Evolutionary conservation across 2,888 invertebrate genomes (phyloP).

Genomic region (Macaria liturata): DNA sequence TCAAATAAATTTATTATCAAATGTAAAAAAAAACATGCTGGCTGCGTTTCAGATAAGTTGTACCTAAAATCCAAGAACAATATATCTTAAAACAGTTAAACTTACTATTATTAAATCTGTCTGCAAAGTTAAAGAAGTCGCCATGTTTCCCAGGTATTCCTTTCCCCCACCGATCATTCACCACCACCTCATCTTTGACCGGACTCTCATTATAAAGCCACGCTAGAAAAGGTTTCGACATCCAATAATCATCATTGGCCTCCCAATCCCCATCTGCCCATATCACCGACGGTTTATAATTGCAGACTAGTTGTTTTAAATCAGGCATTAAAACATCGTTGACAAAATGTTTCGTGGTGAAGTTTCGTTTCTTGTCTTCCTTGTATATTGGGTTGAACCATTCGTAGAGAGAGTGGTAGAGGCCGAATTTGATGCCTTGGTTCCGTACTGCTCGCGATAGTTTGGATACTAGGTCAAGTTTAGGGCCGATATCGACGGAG

Average conservation of each 20-base stretch:
- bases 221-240: slow-evolving; percentile 91
- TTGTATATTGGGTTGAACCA: slow-evolving; percentile 94
- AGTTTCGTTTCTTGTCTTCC: slow-evolving; percentile 86
- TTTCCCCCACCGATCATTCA: slow-evolving; percentile 97
- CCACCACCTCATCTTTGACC: slow-evolving; percentile 93
- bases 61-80: too few relatives aligned
- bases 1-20: too few relatives aligned
- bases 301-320: slow-evolving; percentile 88
- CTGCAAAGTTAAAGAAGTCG: slow-evolving; percentile 93
- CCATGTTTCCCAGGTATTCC: slow-evolving; percentile 93
- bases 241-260: slow-evolving; percentile 92
- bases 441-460: slow-evolving; percentile 86
- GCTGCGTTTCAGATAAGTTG: too few relatives aligned
- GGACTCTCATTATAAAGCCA: slow-evolving; percentile 97
- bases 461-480: slow-evolving; percentile 90
- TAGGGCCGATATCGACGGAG: slow-evolving; percentile 89
- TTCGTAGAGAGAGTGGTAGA: slow-evolving; percentile 94
- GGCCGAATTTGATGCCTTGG: slow-evolving; percentile 88
- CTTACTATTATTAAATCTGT: slow-evolving; percentile 83
- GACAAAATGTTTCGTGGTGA: slow-evolving; percentile 86
- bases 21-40: too few relatives aligned
- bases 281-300: slow-evolving; percentile 89
- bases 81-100: slow-evolving; percentile 5
- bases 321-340: slow-evolving; percentile 89
- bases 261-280: slow-evolving; percentile 99